phyloP scores from a whole-genome alignment of 2,888 invertebrate genomes.

The Eulithis testata region DNA sequence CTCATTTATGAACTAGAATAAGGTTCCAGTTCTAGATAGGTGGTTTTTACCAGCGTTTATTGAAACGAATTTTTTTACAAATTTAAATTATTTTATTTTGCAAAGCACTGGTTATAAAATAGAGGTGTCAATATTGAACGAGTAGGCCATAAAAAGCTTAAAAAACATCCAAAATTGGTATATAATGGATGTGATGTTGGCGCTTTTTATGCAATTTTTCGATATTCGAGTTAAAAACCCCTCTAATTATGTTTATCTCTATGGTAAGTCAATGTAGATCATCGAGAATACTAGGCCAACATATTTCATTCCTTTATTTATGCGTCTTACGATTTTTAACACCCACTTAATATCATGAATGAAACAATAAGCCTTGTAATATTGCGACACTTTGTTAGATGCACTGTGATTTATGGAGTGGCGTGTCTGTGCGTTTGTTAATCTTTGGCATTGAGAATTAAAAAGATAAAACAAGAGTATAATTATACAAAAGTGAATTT shows the following conservation, averaged over 20 bases:
- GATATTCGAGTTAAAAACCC: background rate
- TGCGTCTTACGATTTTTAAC: conserved; percentile 80
- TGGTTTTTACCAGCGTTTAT: too few species aligned
- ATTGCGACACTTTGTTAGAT: conserved; percentile 57
- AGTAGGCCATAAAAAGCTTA: too few species aligned
- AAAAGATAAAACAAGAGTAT: background rate
- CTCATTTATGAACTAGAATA: too few species aligned
- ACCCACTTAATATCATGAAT: conserved; percentile 76
- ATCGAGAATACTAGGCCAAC: conserved; percentile 70
- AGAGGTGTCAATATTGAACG: too few species aligned
- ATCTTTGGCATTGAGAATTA: conserved; percentile 12
- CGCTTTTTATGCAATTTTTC: too few species aligned
- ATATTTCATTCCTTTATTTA: conserved; percentile 74
- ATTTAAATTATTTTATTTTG: too few species aligned
- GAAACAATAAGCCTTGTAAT: conserved; percentile 67
- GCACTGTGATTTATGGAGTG: conserved; percentile 34
- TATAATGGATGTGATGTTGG: too few species aligned
- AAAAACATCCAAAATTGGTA: too few species aligned
- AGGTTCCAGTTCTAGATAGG: too few species aligned
- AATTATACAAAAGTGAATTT: background rate
- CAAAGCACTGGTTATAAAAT: too few species aligned
- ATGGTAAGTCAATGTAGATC: conserved; percentile 76
- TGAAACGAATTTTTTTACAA: too few species aligned
- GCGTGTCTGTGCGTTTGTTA: conserved; percentile 28
- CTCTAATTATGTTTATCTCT: conserved; percentile 1